phyloP scores from a whole-genome alignment of 2,797 vertebrate species.

The Leuciscus waleckii region DNA sequence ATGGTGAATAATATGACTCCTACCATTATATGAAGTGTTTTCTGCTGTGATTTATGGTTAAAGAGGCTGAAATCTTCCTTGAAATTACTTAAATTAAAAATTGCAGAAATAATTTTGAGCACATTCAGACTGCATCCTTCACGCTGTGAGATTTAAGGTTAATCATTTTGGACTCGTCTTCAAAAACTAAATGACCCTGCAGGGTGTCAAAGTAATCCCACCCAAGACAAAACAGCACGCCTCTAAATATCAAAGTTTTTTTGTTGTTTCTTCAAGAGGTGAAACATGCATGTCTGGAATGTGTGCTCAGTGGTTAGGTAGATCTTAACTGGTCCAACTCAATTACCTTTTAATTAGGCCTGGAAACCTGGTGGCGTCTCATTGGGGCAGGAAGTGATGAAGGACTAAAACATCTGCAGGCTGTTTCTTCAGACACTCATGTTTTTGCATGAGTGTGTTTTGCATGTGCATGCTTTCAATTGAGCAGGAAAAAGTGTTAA shows the following conservation, averaged over 20 bases:
- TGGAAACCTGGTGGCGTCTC: conserved; percentile 51
- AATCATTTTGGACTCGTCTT: background rate
- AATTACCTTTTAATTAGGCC: conserved; percentile 53
- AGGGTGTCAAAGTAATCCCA: background rate
- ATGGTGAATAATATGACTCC: background rate
- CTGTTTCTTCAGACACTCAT: conserved; percentile 35
- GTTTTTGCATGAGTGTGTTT: conserved; percentile 29
- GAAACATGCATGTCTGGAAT: conserved; percentile 44
- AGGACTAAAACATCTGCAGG: conserved; percentile 48
- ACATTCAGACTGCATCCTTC: background rate
- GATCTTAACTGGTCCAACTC: conserved; percentile 49
- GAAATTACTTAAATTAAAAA: background rate
- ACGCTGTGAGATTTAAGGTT: background rate
- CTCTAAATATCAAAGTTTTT: conserved; percentile 31
- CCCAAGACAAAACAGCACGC: conserved; percentile 9
- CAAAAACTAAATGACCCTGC: background rate
- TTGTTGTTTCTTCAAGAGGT: conserved; percentile 35
- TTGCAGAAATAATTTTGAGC: background rate
- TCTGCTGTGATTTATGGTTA: conserved; percentile 10
- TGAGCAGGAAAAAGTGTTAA: conserved; percentile 12
- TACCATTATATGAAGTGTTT: conserved; percentile 19
- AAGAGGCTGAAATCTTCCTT: background rate
- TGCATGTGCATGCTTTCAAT: conserved; percentile 27
- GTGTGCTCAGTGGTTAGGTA: conserved; percentile 26
- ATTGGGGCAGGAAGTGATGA: conserved; percentile 40